Conservation (phyloP, 2,797 vertebrate genomes). For the Poeciliopsis turneri region DNA sequence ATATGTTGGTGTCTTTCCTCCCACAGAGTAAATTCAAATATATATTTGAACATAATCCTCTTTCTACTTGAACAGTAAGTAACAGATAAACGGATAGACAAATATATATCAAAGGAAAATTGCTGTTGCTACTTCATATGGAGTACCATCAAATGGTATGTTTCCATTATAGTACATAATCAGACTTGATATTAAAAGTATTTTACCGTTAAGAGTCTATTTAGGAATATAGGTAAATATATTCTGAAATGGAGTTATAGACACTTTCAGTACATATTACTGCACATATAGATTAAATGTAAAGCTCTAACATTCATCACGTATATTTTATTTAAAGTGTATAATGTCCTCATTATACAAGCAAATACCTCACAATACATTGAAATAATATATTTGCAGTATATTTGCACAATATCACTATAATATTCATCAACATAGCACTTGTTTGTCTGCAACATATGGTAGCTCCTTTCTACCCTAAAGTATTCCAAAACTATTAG, state of each 20-base stretch:
- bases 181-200: not conserved
- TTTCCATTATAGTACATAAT: not conserved
- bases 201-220: not conserved
- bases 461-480: not conserved
- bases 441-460: not conserved
- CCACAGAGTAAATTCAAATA: slow-evolving; percentile 37
- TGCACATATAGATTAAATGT: not conserved
- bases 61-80: slow-evolving; percentile 28
- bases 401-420: not conserved
- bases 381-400: not conserved
- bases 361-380: not conserved
- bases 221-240: not conserved
- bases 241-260: not conserved
- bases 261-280: not conserved
- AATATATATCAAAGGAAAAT: slow-evolving; percentile 30
- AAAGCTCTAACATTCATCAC: not conserved
- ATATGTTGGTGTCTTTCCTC: not conserved
- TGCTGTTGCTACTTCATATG: not conserved
- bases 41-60: slow-evolving; percentile 20
- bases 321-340: not conserved
- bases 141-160: not conserved
- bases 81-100: not conserved
- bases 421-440: not conserved
- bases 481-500: not conserved
- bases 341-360: not conserved